Evolutionary conservation across 2,888 invertebrate species (phyloP).

Genomic region (Bursaphelenchus okinawaensis): DNA sequence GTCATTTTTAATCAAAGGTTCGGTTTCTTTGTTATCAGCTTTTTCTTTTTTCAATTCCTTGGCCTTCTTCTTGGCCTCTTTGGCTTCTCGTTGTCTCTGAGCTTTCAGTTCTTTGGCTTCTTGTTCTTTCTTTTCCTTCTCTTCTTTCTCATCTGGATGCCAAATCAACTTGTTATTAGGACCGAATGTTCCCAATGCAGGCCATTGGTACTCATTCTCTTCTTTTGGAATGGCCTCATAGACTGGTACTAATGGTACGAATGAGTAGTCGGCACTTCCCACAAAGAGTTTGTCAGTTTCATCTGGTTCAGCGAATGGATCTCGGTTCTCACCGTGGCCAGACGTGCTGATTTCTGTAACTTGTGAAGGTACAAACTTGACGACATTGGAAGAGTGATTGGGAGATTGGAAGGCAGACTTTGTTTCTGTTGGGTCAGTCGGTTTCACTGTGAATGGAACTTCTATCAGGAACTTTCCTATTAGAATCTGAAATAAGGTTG

Average conservation of each 20-base stretch:
- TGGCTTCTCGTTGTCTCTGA: not conserved
- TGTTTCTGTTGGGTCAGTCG: not conserved
- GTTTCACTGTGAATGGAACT: slow-evolving; percentile 14
- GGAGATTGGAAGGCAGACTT: not conserved
- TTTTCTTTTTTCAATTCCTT: slow-evolving; percentile 5
- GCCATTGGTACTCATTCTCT: slow-evolving; percentile 3
- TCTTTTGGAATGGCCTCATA: slow-evolving; percentile 1
- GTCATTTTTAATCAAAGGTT: not conserved
- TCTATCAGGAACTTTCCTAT: slow-evolving; percentile 20
- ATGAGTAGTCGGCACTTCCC: not conserved
- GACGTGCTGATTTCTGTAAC: not conserved
- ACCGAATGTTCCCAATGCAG: slow-evolving; percentile 5
- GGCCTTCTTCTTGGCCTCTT: slow-evolving; percentile 8
- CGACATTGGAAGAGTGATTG: not conserved
- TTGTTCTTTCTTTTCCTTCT: not conserved
- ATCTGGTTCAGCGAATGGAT: slow-evolving; percentile 14
- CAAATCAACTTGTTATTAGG: slow-evolving; percentile 7
- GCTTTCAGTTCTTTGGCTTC: not conserved
- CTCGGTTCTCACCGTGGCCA: slow-evolving; percentile 3
- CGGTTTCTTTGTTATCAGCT: not conserved
- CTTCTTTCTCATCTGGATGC: slow-evolving; percentile 9
- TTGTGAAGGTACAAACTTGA: not conserved
- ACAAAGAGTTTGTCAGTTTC: slow-evolving; percentile 17
- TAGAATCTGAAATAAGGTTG: slow-evolving; percentile 13
- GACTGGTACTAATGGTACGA: slow-evolving; percentile 12